Base-by-base conservation (phyloP, 1,140 invertebrate genomes). In the Muscidifurax raptorellus region DNA sequence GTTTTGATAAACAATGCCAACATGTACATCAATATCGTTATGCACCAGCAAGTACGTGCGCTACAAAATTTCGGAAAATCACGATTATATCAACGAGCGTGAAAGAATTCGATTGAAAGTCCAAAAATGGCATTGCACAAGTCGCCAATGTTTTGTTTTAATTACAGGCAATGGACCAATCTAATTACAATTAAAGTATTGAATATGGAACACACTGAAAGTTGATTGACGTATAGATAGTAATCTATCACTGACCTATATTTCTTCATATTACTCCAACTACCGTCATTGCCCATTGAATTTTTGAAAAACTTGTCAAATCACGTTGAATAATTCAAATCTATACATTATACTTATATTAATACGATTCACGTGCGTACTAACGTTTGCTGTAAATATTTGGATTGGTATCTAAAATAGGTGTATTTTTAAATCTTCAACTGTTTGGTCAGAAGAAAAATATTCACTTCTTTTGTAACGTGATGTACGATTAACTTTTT, bases 401-500 rank as follows among this genome's bases (percentile, higher is more conserved):
- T 69, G 28, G 27, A 69, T 69, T 13, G 9, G 66, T 18, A 28
- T 69, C 25, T 69, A 30, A 27, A 30, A 69, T 69, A 12, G 12
- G 66, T 69, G 10, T 69, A 28, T 69, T 69, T 69, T 66, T 66
- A 66, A 66, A 27, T 30, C 6, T n/a, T 59, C 28, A 18, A 40
- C 32, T 74, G 18, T 40, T 6, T 15, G 32, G 32, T 40, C 10
- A 25, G 52, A 47, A 32, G 18, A 0, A 32, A 81, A 28, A 69
- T 52, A 81, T 81, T 81, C 79, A 72, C n/a, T 32, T 72, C 69
- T n/a, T 81, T 72, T 81, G 27, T 81, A 0, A 22, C 30, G 18
- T 72, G 5, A 30, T 44, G 30, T 15, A 44, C 18, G 15, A 80
- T 81, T 25, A 59, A 18, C 18, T 72, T 72, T 81, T 74, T 30